phyloP scores from a whole-genome alignment of 2,113 vertebrate genomes.

The Bothrops jararaca region DNA sequence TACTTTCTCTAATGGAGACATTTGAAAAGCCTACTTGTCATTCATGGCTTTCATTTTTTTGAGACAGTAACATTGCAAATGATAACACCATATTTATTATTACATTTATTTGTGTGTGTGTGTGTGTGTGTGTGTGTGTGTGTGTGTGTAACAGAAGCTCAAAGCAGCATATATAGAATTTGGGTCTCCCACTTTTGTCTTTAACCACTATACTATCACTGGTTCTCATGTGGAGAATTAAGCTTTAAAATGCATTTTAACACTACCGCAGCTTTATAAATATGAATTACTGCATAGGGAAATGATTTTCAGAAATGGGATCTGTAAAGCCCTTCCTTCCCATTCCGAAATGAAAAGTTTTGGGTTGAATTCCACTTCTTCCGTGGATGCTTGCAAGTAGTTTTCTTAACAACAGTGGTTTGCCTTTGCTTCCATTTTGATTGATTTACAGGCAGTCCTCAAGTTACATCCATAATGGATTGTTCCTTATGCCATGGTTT shows the following conservation, averaged over 20 bases:
- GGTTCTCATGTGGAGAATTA: background rate
- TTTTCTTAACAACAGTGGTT: background rate
- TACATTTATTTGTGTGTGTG: background rate
- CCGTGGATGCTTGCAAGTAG: background rate
- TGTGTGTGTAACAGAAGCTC: background rate
- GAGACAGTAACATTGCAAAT: background rate
- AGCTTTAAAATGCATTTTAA: background rate
- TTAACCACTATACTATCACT: background rate
- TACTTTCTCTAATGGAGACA: background rate
- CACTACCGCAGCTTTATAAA: background rate
- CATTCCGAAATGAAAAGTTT: background rate
- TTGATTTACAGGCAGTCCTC: background rate
- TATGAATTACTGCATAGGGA: background rate
- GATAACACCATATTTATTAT: background rate
- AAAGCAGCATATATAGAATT: background rate
- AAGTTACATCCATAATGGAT: too few species aligned
- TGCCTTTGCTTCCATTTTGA: background rate
- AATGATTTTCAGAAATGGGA: background rate
- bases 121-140: background rate
- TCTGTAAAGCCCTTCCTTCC: background rate
- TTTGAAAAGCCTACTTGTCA: background rate
- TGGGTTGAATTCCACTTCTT: background rate
- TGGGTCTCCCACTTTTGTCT: background rate
- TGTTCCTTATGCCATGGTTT: too few species aligned
- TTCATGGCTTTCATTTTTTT: background rate